These are phyloP conservation scores for Eupithecia vulgata DNA, from an alignment of 2,888 invertebrate genomes.

Conservation along the genomic window DNA sequence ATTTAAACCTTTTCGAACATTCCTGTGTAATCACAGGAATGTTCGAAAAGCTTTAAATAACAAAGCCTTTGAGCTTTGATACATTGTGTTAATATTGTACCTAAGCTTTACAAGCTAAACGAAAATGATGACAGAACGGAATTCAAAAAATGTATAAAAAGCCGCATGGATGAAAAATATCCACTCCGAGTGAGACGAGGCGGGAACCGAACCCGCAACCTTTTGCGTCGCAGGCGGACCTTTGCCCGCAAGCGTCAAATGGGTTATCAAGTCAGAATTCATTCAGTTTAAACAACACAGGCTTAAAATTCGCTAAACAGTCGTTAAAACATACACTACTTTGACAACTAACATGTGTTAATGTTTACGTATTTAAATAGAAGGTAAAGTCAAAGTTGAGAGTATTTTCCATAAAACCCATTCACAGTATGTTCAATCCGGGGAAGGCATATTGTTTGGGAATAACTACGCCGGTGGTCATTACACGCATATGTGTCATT, in stretches of 20 bases:
- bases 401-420: constrained; percentile 12
- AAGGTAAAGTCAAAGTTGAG: constrained; percentile 17
- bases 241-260: no score
- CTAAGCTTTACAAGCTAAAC: background rate
- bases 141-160: background rate
- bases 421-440: constrained; percentile 16
- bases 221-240: background rate
- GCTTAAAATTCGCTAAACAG: background rate
- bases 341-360: background rate
- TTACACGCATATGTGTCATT: constrained; percentile 27
- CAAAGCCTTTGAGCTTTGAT: background rate
- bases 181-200: background rate
- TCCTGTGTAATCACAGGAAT: no score
- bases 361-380: constrained; percentile 10
- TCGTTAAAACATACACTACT: background rate
- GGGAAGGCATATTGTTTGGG: constrained; percentile 25
- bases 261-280: background rate
- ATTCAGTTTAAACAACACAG: background rate
- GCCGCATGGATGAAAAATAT: background rate
- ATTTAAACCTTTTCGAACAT: background rate
- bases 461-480: constrained; percentile 26
- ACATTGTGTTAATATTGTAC: no score
- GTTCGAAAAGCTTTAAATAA: no score
- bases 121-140: background rate
- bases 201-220: background rate